These are phyloP conservation scores for Heterodera carotae DNA, from an alignment of 1,140 invertebrate genomes.

Conservation along the genomic window DNA sequence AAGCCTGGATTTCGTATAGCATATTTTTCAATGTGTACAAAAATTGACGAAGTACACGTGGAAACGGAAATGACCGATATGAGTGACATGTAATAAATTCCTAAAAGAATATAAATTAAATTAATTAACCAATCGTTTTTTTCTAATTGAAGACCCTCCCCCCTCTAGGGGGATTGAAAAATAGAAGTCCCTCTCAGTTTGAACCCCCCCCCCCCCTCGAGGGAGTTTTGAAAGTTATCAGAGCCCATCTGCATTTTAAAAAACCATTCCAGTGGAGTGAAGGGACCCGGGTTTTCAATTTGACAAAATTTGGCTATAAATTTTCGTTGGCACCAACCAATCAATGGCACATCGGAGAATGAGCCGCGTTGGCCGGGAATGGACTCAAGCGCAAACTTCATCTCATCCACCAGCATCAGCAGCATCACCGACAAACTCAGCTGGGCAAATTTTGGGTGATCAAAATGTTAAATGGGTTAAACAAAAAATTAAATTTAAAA, in stretches of 20 bases:
- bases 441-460: slow-evolving; percentile 29
- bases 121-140: neutral
- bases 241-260: too few relatives aligned
- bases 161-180: too few relatives aligned
- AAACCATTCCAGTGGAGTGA: too few relatives aligned
- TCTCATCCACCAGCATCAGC: slow-evolving; percentile 64
- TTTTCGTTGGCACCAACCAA: slow-evolving; percentile 49
- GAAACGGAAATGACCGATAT: slow-evolving; percentile 61
- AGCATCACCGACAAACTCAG: slow-evolving; percentile 62
- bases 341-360: slow-evolving; percentile 61
- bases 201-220: too few relatives aligned
- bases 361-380: slow-evolving; percentile 64
- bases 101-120: slow-evolving; percentile 39
- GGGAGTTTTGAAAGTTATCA: too few relatives aligned
- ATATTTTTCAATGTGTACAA: slow-evolving; percentile 63
- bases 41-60: slow-evolving; percentile 63
- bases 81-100: slow-evolving; percentile 65
- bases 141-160: too few relatives aligned
- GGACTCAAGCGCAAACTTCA: slow-evolving; percentile 64
- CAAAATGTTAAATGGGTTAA: neutral
- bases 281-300: too few relatives aligned
- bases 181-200: too few relatives aligned
- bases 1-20: slow-evolving; percentile 59
- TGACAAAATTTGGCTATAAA: slow-evolving; percentile 15
- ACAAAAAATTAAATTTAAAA: neutral